Evolutionary conservation across 2,113 vertebrate genomes (phyloP).

Genomic region (Noturus placidus): DNA sequence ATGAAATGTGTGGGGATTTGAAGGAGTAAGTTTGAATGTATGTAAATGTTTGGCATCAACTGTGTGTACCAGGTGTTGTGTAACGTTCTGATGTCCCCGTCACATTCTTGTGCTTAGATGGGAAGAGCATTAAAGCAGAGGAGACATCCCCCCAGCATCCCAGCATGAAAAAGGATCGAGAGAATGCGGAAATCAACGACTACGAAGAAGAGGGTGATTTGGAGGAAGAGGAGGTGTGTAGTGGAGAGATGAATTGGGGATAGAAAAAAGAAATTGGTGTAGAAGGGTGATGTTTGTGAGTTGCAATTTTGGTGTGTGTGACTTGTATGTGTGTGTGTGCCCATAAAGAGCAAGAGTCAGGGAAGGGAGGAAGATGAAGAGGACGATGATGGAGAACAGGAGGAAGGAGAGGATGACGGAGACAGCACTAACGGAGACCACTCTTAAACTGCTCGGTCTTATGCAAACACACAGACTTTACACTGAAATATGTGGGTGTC

Average conservation of each 20-base stretch:
- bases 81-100: not conserved
- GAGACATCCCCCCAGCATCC: slow-evolving; percentile 72
- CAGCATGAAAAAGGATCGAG: slow-evolving; percentile 74
- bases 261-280: not conserved
- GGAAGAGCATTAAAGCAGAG: slow-evolving; percentile 74
- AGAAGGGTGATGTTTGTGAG: not conserved
- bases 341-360: slow-evolving; percentile 41
- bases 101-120: slow-evolving; percentile 56
- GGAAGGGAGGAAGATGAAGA: slow-evolving; percentile 50
- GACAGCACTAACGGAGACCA: slow-evolving; percentile 51
- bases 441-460: slow-evolving; percentile 23
- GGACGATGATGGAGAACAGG: slow-evolving; percentile 50
- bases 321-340: not conserved
- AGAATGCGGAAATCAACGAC: slow-evolving; percentile 75
- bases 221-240: slow-evolving; percentile 76
- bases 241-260: slow-evolving; percentile 67
- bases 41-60: not conserved
- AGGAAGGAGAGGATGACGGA: slow-evolving; percentile 52
- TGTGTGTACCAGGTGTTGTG: too few relatives aligned
- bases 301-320: not conserved
- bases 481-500: not conserved
- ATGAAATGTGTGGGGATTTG: not conserved
- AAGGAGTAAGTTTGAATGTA: not conserved
- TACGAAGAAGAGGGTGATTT: slow-evolving; percentile 84
- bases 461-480: slow-evolving; percentile 23